These are phyloP conservation scores for Spatulosminthurus flaviceps DNA, from an alignment of 2,888 invertebrate species.

Conservation along the genomic window DNA sequence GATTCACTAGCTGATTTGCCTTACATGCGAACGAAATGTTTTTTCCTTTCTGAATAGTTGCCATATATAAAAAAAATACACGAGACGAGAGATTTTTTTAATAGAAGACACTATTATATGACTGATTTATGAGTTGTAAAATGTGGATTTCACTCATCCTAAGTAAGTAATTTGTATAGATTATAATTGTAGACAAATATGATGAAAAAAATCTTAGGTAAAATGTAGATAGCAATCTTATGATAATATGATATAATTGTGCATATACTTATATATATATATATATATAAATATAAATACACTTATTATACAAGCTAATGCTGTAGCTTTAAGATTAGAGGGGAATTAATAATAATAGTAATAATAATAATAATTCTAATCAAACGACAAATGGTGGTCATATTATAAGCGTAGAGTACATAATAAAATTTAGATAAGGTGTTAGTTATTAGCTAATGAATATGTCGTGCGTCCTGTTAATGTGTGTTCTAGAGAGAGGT, in stretches of 20 bases:
- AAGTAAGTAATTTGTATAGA: slow-evolving; percentile 25
- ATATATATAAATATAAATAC: too few species aligned
- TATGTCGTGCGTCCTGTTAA: slow-evolving; percentile 42
- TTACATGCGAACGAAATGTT: slow-evolving; percentile 58
- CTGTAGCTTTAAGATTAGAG: too few species aligned
- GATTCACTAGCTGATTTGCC: slow-evolving; percentile 59
- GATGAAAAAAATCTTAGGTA: slow-evolving; percentile 11
- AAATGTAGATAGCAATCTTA: neutral
- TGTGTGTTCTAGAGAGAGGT: slow-evolving; percentile 11
- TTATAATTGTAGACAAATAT: slow-evolving; percentile 5
- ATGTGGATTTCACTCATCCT: slow-evolving; percentile 42
- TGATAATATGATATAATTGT: slow-evolving; percentile 15
- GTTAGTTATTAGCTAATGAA: slow-evolving; percentile 26
- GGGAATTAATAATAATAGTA: neutral
- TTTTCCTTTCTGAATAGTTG: slow-evolving; percentile 54
- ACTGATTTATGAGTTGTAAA: slow-evolving; percentile 54
- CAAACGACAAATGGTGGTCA: slow-evolving; percentile 32
- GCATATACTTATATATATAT: too few species aligned
- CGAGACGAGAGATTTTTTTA: slow-evolving; percentile 55
- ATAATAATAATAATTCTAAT: neutral
- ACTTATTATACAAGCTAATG: too few species aligned
- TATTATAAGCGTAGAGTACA: slow-evolving; percentile 16
- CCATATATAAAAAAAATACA: slow-evolving; percentile 54
- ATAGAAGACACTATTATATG: slow-evolving; percentile 47
- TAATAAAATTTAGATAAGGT: slow-evolving; percentile 4